Conservation (phyloP, 2,888 invertebrate species). For the Caenorhabditis doughertyi region DNA sequence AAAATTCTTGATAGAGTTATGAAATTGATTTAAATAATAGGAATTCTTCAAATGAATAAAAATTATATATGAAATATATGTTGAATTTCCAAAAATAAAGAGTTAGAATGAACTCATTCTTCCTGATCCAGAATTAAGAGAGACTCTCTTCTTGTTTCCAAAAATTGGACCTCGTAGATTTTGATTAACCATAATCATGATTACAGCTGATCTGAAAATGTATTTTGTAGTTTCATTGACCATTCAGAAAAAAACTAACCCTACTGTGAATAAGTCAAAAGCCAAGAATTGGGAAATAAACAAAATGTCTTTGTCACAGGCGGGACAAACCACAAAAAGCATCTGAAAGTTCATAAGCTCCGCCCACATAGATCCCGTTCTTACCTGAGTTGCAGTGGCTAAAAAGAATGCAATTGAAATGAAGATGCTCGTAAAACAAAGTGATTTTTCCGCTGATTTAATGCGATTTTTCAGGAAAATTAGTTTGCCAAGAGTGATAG, state of each 20-base stretch:
- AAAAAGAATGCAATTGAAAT: slow-evolving; percentile 25
- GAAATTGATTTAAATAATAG: not conserved
- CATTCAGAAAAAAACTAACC: no score
- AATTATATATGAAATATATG: no score
- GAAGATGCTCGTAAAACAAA: slow-evolving; percentile 28
- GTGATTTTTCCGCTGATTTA: slow-evolving; percentile 34
- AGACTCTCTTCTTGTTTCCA: not conserved
- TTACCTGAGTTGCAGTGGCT: slow-evolving; percentile 24
- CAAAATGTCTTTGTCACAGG: not conserved
- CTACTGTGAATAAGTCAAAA: slow-evolving; percentile 20
- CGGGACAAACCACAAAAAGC: not conserved
- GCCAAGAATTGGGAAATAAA: slow-evolving; percentile 11
- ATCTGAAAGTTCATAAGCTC: not conserved
- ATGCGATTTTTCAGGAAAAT: slow-evolving; percentile 23
- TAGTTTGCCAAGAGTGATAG: slow-evolving; percentile 31
- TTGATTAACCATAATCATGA: not conserved
- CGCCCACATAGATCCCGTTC: not conserved
- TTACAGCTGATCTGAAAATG: not conserved
- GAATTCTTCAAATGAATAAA: no score
- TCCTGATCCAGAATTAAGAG: not conserved
- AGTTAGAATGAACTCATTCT: no score
- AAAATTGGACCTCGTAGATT: slow-evolving; percentile 2
- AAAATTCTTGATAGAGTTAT: not conserved
- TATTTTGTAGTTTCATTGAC: not conserved
- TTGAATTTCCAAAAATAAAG: no score